Percentiles rank a stretch among this genome's conserved stretches.
These are phyloP conservation scores for Cichladusa arquata DNA, from an alignment of 2,113 vertebrate genomes.

Conservation along the genomic window DNA sequence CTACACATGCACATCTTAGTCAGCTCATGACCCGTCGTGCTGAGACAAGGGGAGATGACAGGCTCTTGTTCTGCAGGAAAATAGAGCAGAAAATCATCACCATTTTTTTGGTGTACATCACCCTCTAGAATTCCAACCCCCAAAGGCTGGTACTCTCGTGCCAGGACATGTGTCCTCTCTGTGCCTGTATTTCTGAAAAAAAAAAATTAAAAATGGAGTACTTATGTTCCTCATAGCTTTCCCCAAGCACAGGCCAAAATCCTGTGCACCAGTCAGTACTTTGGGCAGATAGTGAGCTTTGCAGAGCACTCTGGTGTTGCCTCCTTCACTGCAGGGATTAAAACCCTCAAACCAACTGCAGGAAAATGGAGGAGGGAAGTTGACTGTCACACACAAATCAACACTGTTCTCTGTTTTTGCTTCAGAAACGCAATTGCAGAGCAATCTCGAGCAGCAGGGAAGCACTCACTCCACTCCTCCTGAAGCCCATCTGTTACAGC, in stretches of 20 bases:
- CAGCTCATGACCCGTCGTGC: background rate
- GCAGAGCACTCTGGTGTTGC: background rate
- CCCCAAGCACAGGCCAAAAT: background rate
- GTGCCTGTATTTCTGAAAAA: background rate
- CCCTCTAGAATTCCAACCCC: background rate
- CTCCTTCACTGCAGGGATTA: constrained; percentile 16
- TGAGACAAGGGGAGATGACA: background rate
- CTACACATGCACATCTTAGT: background rate
- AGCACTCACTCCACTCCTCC: constrained; percentile 24
- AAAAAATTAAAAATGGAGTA: background rate
- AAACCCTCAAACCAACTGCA: background rate
- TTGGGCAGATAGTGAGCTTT: background rate
- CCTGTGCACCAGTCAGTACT: accelerated
- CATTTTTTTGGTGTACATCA: background rate
- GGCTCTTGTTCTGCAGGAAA: background rate
- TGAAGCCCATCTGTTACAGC: constrained; percentile 59
- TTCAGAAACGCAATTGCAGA: constrained; percentile 48
- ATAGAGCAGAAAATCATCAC: background rate
- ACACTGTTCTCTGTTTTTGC: background rate
- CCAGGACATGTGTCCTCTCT: background rate
- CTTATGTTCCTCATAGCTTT: background rate
- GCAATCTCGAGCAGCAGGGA: constrained; percentile 53
- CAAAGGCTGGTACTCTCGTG: background rate
- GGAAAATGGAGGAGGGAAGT: constrained; percentile 28
- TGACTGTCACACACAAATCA: constrained; percentile 18